Base-by-base conservation (phyloP, 2,797 vertebrate species). In the Neoniphon sammara region DNA sequence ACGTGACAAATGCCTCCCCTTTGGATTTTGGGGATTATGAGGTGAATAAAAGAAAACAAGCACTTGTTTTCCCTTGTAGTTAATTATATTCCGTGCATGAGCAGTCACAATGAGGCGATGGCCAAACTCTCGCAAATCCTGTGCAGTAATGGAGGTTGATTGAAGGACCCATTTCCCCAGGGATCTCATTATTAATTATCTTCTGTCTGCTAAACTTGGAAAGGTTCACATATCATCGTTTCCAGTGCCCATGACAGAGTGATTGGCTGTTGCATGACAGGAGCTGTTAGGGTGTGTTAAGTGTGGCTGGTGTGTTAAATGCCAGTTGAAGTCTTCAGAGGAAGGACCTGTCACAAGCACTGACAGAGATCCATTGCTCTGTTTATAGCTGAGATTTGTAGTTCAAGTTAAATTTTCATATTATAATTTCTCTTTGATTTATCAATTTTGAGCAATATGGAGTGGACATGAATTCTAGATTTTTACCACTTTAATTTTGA, bases 161-260 rank as follows among this genome's bases (percentile, higher is more conserved):
- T 88, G 84, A 88, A 85, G 82, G 87, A 70, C 50, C 73, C n/a
- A 34, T 80, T 86, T 90, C 90, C 88, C 64, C 30, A 0, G 79
- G 78, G 88, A 85, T 83, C 82, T 87, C 76, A 88, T 91, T 86
- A 87, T 85, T 78, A 89, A 89, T 89, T 85, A 82, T 69, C 10
- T 18, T 46, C 81, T 78, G 76, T 80, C 76, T 58, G 63, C 60
- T 58, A 77, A 83, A 85, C 64, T 70, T 64, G 50, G 77, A 70
- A 23, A 34, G 65, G 66, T 80, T 67, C 77, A 69, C 60, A 81
- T 84, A 81, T 85, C 82, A 79, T 61, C 75, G 76, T 56, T 78
- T 77, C 66, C 70, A 20, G 21, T 83, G 88, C 80, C 87, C 82
- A 23, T 75, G n/a, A 15, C 69, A 21, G 70, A 1, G 70, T 88